These are phyloP conservation scores for Drosophila colorata DNA, from an alignment of 2,888 invertebrate genomes.

Conservation along the genomic window DNA sequence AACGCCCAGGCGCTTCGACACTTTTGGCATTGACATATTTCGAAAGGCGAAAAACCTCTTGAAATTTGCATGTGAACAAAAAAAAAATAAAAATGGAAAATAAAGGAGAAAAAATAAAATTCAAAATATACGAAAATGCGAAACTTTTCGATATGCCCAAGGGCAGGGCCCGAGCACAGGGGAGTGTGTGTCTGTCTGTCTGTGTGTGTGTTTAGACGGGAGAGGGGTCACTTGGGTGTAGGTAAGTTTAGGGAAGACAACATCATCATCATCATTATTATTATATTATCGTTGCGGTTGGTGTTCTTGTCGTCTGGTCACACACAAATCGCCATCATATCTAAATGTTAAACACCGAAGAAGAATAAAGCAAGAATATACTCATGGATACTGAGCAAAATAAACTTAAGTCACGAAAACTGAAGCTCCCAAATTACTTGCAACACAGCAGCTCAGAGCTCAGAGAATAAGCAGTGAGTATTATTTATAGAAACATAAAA, in stretches of 20 bases:
- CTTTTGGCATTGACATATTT: slow-evolving; percentile 67
- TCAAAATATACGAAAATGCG: slow-evolving; percentile 15
- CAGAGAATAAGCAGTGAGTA: neutral
- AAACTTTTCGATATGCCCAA: slow-evolving; percentile 22
- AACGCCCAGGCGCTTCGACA: slow-evolving; percentile 55
- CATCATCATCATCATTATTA: slow-evolving; percentile 19
- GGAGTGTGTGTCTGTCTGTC: neutral
- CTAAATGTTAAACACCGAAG: neutral
- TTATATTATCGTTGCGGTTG: too few species aligned
- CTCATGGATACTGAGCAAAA: slow-evolving; percentile 18
- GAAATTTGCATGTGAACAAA: slow-evolving; percentile 50
- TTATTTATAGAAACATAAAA: neutral
- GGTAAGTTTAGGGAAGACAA: neutral
- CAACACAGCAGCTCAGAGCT: neutral
- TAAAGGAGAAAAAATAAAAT: too few species aligned
- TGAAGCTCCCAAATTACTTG: neutral
- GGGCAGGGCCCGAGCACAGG: slow-evolving; percentile 2
- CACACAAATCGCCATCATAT: slow-evolving; percentile 21
- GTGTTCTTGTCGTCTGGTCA: slow-evolving; percentile 11
- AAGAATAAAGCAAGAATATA: neutral
- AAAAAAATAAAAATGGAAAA: neutral
- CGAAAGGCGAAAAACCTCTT: slow-evolving; percentile 48
- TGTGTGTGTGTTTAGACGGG: neutral
- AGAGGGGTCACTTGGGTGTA: neutral
- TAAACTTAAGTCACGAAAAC: neutral